Conservation (phyloP, 2,888 invertebrate genomes). For the Heterodera filipjevi region DNA sequence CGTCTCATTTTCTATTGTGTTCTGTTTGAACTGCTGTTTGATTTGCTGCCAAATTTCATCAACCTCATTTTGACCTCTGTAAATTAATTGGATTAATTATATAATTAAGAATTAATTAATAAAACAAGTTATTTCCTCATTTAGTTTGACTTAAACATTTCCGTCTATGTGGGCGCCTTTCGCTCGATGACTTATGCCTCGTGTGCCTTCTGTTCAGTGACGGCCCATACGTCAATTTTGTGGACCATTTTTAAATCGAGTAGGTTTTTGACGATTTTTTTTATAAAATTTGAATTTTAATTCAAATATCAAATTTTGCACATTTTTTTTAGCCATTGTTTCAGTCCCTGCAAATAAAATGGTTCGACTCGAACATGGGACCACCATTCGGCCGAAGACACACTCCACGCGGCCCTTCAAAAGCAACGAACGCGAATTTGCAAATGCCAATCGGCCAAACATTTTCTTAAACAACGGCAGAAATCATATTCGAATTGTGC, state of each 20-base stretch:
- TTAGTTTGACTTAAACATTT: slow-evolving; percentile 21
- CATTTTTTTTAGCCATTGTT: neutral
- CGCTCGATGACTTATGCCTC: slow-evolving; percentile 22
- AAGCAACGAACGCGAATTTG: neutral
- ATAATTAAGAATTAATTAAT: neutral
- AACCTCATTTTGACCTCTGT: slow-evolving; percentile 30
- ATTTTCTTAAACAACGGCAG: neutral
- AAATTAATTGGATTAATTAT: neutral
- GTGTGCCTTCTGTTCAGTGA: neutral
- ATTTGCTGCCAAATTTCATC: slow-evolving; percentile 30
- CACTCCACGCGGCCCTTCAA: neutral
- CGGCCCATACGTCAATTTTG: slow-evolving; percentile 17
- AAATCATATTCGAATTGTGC: neutral
- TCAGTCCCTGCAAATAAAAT: neutral
- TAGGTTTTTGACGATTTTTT: neutral
- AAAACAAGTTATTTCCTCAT: neutral
- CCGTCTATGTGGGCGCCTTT: slow-evolving; percentile 29
- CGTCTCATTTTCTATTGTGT: slow-evolving; percentile 27
- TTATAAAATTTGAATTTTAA: too few species aligned
- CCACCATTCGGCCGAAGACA: neutral
- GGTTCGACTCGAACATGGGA: neutral
- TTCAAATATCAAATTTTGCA: neutral
- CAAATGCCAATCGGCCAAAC: neutral
- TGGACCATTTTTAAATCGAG: slow-evolving; percentile 13
- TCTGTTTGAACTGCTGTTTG: slow-evolving; percentile 28